phyloP scores from a whole-genome alignment of 53 echinoderm and acorn worm genomes.

The Antedon mediterranea region DNA sequence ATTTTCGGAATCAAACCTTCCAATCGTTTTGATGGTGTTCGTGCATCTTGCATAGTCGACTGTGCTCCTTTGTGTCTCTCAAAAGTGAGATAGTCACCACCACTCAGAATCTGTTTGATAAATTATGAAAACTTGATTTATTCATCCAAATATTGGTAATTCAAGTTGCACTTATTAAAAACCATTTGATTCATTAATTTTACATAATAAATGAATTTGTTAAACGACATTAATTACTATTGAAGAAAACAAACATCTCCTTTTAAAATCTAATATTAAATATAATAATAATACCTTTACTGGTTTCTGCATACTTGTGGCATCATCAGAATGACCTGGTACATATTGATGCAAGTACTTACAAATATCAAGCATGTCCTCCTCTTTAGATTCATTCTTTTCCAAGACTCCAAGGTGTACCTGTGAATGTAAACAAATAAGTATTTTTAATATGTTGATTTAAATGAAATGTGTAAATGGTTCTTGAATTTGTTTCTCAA shows the following conservation, averaged over 20 bases:
- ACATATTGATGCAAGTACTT: neutral
- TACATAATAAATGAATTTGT: no score
- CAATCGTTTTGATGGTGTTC: neutral
- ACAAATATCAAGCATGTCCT: neutral
- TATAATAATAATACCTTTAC: neutral
- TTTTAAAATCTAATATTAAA: no score
- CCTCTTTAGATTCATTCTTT: neutral
- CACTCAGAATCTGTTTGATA: slow-evolving; percentile 4
- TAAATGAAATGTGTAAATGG: no score
- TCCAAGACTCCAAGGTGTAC: neutral
- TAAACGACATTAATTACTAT: no score
- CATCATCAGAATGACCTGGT: neutral
- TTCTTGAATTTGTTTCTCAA: no score
- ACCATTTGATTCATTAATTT: no score
- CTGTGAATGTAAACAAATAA: no score
- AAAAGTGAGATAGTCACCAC: slow-evolving; percentile 5
- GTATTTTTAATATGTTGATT: no score
- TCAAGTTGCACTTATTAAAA: no score
- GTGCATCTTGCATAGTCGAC: neutral
- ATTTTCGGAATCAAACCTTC: slow-evolving; percentile 2
- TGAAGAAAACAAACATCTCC: no score
- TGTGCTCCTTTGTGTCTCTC: slow-evolving; percentile 8
- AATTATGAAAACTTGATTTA: no score
- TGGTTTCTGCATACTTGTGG: neutral
- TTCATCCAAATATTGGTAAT: no score